Evolutionary conservation across 2,888 invertebrate species (phyloP).

Genomic region (Drosophila robusta): DNA sequence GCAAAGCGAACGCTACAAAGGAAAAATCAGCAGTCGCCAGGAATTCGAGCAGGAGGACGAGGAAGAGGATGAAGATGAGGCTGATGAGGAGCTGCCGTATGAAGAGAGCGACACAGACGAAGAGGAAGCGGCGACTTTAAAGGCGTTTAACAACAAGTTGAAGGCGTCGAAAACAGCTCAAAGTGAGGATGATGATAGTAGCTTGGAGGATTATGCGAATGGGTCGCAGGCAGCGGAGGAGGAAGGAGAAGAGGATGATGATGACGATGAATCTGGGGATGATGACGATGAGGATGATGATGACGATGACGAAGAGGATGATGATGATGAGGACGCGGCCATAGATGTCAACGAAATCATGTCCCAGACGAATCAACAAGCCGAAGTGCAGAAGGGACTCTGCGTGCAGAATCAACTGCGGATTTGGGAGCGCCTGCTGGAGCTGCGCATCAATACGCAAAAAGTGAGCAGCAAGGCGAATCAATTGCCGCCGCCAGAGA

Average conservation of each 20-base stretch:
- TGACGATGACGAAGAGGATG: slow-evolving; percentile 64
- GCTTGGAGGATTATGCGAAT: slow-evolving; percentile 29
- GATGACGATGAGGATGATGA: slow-evolving; percentile 37
- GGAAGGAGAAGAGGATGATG: slow-evolving; percentile 39
- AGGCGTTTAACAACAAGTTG: slow-evolving; percentile 46
- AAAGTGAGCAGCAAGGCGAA: slow-evolving; percentile 91
- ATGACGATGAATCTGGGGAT: slow-evolving; percentile 54
- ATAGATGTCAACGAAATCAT: slow-evolving; percentile 57
- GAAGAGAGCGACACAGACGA: slow-evolving; percentile 66
- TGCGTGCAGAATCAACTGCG: slow-evolving; percentile 90
- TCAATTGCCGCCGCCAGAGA: slow-evolving; percentile 89
- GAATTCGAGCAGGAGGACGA: slow-evolving; percentile 66
- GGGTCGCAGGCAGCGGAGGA: neutral
- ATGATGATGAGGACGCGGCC: slow-evolving; percentile 59
- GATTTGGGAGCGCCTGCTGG: slow-evolving; percentile 94
- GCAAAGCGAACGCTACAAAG: slow-evolving; percentile 90
- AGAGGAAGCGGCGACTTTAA: slow-evolving; percentile 47
- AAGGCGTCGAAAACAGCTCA: slow-evolving; percentile 25
- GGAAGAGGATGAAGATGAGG: slow-evolving; percentile 34
- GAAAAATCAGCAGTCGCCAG: slow-evolving; percentile 89
- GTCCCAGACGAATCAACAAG: slow-evolving; percentile 84
- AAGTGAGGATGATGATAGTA: slow-evolving; percentile 53
- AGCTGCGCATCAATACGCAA: slow-evolving; percentile 94
- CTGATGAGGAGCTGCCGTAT: slow-evolving; percentile 59
- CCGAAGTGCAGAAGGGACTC: slow-evolving; percentile 88